These are phyloP conservation scores for Heliconius aoede DNA, from an alignment of 2,888 invertebrate genomes.

Conservation along the genomic window DNA sequence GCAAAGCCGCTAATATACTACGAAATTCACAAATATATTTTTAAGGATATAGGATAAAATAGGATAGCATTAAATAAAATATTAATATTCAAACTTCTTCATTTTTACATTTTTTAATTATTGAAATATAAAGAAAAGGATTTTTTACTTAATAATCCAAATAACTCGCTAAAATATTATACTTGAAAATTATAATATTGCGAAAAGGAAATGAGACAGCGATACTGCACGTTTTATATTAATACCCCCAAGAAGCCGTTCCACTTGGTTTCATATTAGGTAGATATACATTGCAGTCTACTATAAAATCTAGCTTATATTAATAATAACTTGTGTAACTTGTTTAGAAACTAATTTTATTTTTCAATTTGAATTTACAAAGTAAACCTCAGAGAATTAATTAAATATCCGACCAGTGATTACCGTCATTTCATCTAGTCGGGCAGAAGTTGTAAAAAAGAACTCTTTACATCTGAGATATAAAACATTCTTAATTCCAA, in stretches of 20 bases:
- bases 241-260: background rate
- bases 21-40: background rate
- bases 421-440: slow-evolving; percentile 33
- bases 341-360: background rate
- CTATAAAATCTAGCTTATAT: background rate
- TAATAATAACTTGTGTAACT: background rate
- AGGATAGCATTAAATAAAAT: background rate
- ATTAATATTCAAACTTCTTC: background rate
- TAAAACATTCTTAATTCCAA: slow-evolving; percentile 44
- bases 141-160: background rate
- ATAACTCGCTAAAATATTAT: background rate
- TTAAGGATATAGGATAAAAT: background rate
- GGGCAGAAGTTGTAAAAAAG: slow-evolving; percentile 36
- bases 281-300: background rate
- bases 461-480: slow-evolving; percentile 39
- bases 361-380: background rate
- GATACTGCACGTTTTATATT: slow-evolving; percentile 10
- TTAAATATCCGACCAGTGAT: slow-evolving; percentile 30
- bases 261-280: slow-evolving; percentile 1
- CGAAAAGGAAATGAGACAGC: slow-evolving; percentile 1
- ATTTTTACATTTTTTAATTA: background rate
- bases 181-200: background rate
- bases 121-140: background rate
- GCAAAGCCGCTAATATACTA: too few species aligned
- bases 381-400: background rate